Evolutionary conservation across 37 sponge, comb jelly and placozoan genomes (phyloP), one percentile per base, ranked within the genome.

Genomic region (Crambe crambe): DNA sequence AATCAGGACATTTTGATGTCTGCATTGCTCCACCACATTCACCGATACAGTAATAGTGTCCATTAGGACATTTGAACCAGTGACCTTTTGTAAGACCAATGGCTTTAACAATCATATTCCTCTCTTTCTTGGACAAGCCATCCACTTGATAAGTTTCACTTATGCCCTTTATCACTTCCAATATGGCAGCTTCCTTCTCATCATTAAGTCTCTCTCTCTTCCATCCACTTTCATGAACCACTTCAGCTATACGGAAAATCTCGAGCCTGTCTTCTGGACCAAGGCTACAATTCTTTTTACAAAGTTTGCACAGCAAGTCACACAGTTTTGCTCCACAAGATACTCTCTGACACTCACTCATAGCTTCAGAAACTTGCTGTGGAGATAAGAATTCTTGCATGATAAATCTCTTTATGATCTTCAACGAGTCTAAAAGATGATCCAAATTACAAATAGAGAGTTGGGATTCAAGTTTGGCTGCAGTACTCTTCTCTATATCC

Each of bases 21-120:
- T 90, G 74, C 36, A 78, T 80, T 4, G 97, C 95, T 31, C 95
- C 97, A 22, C 97, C 97, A 77, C 97, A 97, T 27, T 97, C 95
- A 3, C 87, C 92, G 44, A 97, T 97, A 41, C 83, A 76, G 75
- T 94, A 94, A 37, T 85, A 68, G 37, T 94, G 95, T 2, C 97
- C 92, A 63, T 94, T 94, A 4, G 82, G 85, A 61, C 97, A 97
- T 76, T 92, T 86, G 71, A 78, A 97, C 96, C 96, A 95, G 59
- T 89, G 90, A 26, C 96, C 93, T 68, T 89, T 84, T 0, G 75
- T 37, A 10, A 95, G 84, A 44, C 90, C 94, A 54, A 95, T 80
- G 32, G 93, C 96, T 37, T 70, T 75, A 32, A 92, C 93, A 17
- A 95, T 95, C 58, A 62, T 65, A 15, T 86, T 30, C 0, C 79